phyloP scores from a whole-genome alignment of 2,888 invertebrate species.

The Acanthosepion lycidas region DNA sequence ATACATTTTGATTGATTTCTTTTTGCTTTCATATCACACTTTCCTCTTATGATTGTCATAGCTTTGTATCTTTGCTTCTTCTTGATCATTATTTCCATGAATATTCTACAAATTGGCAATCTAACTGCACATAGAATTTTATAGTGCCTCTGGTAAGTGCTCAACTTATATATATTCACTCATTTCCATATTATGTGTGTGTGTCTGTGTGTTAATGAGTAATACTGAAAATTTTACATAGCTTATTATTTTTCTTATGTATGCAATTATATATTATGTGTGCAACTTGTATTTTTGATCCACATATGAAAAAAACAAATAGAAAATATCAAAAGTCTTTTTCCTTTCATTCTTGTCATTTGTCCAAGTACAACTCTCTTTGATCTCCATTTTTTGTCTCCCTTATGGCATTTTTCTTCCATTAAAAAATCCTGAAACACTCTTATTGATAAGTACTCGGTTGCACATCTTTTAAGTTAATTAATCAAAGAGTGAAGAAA shows the following conservation, averaged over 20 bases:
- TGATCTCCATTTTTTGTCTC: conserved; percentile 9
- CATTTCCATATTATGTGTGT: background rate
- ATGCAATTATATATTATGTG: background rate
- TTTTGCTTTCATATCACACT: background rate
- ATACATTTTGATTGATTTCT: background rate
- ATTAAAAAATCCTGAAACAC: background rate
- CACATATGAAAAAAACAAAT: background rate
- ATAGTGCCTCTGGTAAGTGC: background rate
- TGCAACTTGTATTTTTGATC: conserved; percentile 33
- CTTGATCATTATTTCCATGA: background rate
- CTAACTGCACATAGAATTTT: background rate
- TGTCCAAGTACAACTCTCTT: background rate
- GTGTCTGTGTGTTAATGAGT: background rate
- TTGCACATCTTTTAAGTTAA: background rate
- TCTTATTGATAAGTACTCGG: background rate
- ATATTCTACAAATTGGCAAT: background rate
- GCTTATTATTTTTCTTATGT: background rate
- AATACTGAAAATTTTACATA: background rate
- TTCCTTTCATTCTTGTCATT: conserved; percentile 33
- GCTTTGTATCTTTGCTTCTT: background rate
- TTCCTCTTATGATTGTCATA: background rate
- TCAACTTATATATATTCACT: background rate
- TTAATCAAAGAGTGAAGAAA: conserved; percentile 22
- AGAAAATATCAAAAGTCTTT: background rate
- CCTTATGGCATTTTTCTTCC: background rate